Evolutionary conservation across 2,113 vertebrate species (phyloP).

Genomic region (Microtus richardsoni): DNA sequence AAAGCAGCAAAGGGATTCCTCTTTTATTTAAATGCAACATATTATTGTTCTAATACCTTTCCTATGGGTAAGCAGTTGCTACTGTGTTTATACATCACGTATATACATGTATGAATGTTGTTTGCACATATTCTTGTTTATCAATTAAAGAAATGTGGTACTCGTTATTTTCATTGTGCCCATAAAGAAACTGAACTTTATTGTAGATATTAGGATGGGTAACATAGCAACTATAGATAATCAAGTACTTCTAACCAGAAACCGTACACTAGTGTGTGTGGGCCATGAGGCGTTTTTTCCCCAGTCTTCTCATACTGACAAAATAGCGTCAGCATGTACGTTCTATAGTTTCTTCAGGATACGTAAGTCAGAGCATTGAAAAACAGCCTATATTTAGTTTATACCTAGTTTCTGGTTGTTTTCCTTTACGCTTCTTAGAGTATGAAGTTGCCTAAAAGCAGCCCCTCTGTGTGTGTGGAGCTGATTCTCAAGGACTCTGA

Average conservation of each 20-base stretch:
- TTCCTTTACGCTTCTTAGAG: background rate
- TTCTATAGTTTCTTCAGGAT: background rate
- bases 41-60: background rate
- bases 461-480: background rate
- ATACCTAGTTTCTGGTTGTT: background rate
- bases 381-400: background rate
- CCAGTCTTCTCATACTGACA: conserved; percentile 33
- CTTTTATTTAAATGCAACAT: background rate
- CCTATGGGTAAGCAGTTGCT: background rate
- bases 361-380: background rate
- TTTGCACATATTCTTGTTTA: background rate
- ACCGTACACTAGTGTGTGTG: background rate
- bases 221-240: conserved; percentile 31
- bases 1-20: background rate
- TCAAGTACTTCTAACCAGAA: conserved; percentile 14
- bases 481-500: background rate
- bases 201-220: conserved; percentile 22
- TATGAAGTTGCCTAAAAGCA: background rate
- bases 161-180: background rate
- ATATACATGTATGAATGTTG: background rate
- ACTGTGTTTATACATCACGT: background rate
- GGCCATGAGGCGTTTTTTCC: background rate
- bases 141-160: background rate
- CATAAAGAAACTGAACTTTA: background rate
- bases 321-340: background rate